Base-by-base conservation (phyloP, 2,113 vertebrate species). In the Rana temporaria region DNA sequence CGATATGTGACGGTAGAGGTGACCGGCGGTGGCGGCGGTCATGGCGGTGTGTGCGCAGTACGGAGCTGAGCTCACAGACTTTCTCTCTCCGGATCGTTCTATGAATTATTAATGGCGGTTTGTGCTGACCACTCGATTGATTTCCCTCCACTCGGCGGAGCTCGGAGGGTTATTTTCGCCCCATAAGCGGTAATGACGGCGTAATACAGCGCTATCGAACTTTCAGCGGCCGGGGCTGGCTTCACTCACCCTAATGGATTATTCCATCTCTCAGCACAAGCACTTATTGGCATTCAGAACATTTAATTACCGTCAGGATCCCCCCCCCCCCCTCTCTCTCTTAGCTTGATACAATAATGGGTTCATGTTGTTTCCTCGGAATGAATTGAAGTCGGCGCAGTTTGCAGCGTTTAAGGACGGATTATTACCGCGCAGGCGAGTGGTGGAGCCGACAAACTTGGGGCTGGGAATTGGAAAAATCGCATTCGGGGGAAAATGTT, bases 71-170 rank as follows among this genome's bases (percentile, higher is more conserved):
- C 42, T 48, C 42, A 9, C 42, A 2, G 2, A 12, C 12, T 48
- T 8, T 48, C 12, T 48, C 42, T 48, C 42, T 48, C 42, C 12
- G 42, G 42, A 48, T 48, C 7, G 6, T 8, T 6, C 67, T 48
- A 30, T 30, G 70, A 24, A 71, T 57, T 68, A 66, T 76, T 78
- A 63, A 71, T 62, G 68, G 20, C 16, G 8, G 22, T 17, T 85
- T 56, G 75, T 78, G 76, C 67, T 81, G 70, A 86, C 57, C 85
- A 75, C 79, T 84, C 26, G 20, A 63, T 70, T 83, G 79, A 80
- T 77, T 85, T 57, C 18, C 85, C 55, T 20, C 34, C 72, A 8
- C 72, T 38, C 32, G 12, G 2, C 1, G 38, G 74, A 80, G 76
- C 85, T 14, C 32, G 73, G 34, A 74, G 63, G 68, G 22, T 68